Base-by-base conservation (phyloP, 2,888 invertebrate genomes). In the Trissolcus japonicus region DNA sequence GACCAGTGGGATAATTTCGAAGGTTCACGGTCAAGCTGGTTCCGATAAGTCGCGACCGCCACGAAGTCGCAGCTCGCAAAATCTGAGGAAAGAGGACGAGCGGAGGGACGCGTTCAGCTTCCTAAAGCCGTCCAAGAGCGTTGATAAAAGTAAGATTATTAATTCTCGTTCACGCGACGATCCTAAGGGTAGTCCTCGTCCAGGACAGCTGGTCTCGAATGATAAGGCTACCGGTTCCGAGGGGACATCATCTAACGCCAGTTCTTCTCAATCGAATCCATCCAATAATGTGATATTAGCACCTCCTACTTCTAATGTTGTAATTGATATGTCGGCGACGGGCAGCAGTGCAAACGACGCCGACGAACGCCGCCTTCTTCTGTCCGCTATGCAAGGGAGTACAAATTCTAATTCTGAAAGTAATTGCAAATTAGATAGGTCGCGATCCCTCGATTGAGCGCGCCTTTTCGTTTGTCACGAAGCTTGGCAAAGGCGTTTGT, bases 271-370 rank as follows among this genome's bases (percentile, higher is more conserved):
- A 84, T 85, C 85, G 79, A 88, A 85, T 88, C 88, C 88, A 88
- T 88, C 88, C 88, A 88, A 84, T 81, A 88, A 88, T 88, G 88
- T 88, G 88, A 88, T 88, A 88, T 86, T 86, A 86, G 84, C 84
- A 78, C 83, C 86, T 80, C 83, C 84, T 82, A 86, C 81, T 85
- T 83, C 81, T 80, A 82, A 80, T 63, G 63, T 60, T 63, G 80
- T 79, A 62, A 79, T 80, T 63, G 81, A 80, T 74, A 78, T 80
- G 80, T 79, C 80, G 79, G 76, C 76, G 46, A 61, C 82, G 69
- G 65, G 76, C 62, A 80, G 69, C 80, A 83, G 77, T 61, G 65
- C 60, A 60, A 78, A 66, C 78, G 82, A 73, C 67, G 77, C 79
- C 79, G 80, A 79, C 59, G 79, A 80, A 65, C 79, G 75, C 76